Evolutionary conservation across 1,140 invertebrate species (phyloP), one percentile per base, ranked within the genome.

Genomic region (Scaptomyza graminum): DNA sequence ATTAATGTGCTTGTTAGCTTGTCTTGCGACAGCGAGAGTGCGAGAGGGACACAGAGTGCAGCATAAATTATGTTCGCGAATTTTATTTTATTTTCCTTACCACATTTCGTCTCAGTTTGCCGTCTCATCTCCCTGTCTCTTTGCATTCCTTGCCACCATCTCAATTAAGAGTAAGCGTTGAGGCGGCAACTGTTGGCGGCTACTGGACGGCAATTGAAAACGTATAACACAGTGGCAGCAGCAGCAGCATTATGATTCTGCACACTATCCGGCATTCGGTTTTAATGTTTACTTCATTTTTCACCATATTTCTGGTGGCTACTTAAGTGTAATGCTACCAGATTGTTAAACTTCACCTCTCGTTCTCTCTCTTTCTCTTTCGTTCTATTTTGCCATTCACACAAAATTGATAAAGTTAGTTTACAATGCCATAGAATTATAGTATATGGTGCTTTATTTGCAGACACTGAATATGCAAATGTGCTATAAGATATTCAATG

Each of bases 1-100:
- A 85, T 85, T 81, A 87, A 85, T 85, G 82, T 65, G 74, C 81
- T 85, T 87, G 81, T 85, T 87, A 87, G 82, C 66, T 37, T 50
- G 37, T 64, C 52, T 52, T 57, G 50, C 31, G 31, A 50, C 2
- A 50, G 11, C 4, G 12, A 18, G 8, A 25, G 11, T 25, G 6
- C 3, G 25, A 54, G 16, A 9, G 12, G 3, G 13, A 31, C 5
- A 15, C 5, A 8, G 1, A 34, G 43, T 47, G 50, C 25, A 77
- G 18, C 75, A 77, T 84, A 82, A 84, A 74, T 84, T 81, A 84
- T 85, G 74, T 80, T 57, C 74, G 28, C 47, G 59, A 9, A 7
- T 80, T 76, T 79, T 85, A 47, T 66, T 31, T 11, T 9, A 13
- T 28, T 39, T 50, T 55, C 43, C 28, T 8, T 31, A 7, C 11